phyloP scores from a whole-genome alignment of 2,113 vertebrate species.

The Sorex fumeus region DNA sequence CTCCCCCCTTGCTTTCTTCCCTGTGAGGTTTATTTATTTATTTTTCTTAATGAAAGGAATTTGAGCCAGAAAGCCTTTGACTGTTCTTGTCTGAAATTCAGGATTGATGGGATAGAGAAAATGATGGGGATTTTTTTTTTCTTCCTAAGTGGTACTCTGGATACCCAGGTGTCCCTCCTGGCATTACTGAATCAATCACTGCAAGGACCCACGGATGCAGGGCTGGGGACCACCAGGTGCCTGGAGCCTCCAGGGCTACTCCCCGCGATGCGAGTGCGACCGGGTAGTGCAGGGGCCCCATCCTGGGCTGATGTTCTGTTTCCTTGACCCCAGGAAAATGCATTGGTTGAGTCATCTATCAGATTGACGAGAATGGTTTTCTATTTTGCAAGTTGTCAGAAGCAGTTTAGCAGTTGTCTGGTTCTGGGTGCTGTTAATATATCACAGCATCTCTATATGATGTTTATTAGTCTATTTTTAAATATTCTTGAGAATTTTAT shows the following conservation, averaged over 20 bases:
- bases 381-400: background rate
- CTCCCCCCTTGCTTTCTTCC: too few relatives aligned
- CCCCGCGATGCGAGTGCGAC: too few relatives aligned
- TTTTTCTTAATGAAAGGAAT: slow-evolving; percentile 2
- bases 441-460: background rate
- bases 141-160: too few relatives aligned
- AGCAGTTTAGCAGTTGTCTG: background rate
- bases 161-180: too few relatives aligned
- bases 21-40: background rate
- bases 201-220: too few relatives aligned
- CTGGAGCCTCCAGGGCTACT: too few relatives aligned
- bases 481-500: slow-evolving; percentile 1
- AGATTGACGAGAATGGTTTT: background rate
- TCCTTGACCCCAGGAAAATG: background rate
- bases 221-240: too few relatives aligned
- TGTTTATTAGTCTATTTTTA: background rate
- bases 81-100: background rate
- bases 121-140: too few relatives aligned
- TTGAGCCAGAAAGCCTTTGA: background rate
- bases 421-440: background rate
- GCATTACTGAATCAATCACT: too few relatives aligned
- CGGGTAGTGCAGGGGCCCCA: too few relatives aligned
- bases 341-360: background rate
- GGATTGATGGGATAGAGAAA: background rate
- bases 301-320: too few relatives aligned